A percentile compares a stretch with the other conserved stretches of the same genome.
These are phyloP conservation scores for Drosophila nr. perissopoda DNA, from an alignment of 2,888 invertebrate genomes.

Conservation along the genomic window DNA sequence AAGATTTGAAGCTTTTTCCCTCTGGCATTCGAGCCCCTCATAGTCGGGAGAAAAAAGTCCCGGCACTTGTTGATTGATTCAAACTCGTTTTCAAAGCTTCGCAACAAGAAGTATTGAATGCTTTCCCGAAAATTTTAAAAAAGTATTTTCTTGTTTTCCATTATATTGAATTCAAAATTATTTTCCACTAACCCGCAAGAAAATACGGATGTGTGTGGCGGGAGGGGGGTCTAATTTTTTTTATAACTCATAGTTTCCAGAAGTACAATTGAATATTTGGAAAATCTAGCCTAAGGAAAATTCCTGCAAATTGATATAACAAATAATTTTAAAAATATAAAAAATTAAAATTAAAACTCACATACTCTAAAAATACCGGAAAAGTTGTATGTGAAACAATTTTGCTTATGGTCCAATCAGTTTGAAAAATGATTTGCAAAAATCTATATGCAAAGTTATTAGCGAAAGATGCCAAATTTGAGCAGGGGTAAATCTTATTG, in stretches of 20 bases:
- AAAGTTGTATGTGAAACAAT: background rate
- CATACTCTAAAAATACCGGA: background rate
- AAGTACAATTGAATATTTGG: background rate
- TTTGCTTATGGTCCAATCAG: background rate
- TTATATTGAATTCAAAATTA: background rate
- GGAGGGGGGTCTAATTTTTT: too few relatives aligned
- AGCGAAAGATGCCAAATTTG: conserved; percentile 9
- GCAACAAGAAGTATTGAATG: background rate
- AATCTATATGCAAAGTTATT: too few relatives aligned
- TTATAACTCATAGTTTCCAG: background rate
- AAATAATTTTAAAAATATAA: background rate
- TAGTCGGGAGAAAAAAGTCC: background rate
- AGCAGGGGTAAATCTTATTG: conserved; percentile 34
- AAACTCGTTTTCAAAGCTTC: background rate
- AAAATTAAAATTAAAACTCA: background rate
- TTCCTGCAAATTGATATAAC: too few relatives aligned
- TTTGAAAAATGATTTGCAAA: background rate
- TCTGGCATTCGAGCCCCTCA: too few relatives aligned
- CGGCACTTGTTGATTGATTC: background rate
- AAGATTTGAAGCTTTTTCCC: background rate
- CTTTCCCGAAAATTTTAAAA: background rate
- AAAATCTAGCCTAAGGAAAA: background rate
- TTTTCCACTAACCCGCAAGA: background rate
- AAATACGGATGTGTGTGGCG: background rate
- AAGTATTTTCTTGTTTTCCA: background rate